These are phyloP conservation scores for Phalacrocorax brasilianus DNA, from an alignment of 2,113 vertebrate genomes.

Conservation along the genomic window DNA sequence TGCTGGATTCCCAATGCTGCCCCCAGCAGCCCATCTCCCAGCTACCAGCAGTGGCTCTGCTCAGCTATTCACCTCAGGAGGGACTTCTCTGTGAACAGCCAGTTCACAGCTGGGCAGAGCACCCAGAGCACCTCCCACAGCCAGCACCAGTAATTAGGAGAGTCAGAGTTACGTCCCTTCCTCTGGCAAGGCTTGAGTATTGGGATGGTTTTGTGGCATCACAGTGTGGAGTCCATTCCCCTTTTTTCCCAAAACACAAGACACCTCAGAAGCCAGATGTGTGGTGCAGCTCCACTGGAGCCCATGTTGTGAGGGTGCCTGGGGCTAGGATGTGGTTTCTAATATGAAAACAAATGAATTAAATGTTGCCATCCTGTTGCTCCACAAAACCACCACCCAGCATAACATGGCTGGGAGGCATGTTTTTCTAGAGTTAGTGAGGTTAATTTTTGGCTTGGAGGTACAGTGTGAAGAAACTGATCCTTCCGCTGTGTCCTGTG, in stretches of 20 bases:
- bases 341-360: background rate
- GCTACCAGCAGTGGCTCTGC: background rate
- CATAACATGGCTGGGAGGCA: rapidly evolving
- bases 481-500: background rate
- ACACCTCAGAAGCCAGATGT: background rate
- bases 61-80: background rate
- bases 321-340: background rate
- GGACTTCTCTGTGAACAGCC: background rate
- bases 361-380: background rate
- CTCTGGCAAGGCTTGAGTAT: background rate
- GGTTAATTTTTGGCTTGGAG: background rate
- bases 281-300: background rate
- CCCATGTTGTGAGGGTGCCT: background rate
- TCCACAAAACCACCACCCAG: background rate
- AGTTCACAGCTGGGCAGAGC: background rate
- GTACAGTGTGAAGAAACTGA: background rate
- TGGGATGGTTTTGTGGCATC: background rate
- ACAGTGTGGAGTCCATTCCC: rapidly evolving
- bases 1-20: background rate
- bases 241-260: background rate
- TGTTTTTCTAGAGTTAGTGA: background rate
- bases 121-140: background rate
- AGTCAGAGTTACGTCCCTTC: background rate
- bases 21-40: background rate
- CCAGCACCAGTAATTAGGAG: background rate